Evolutionary conservation across 2,888 invertebrate genomes (phyloP).

Genomic region (Gymnoscelis rufifasciata): DNA sequence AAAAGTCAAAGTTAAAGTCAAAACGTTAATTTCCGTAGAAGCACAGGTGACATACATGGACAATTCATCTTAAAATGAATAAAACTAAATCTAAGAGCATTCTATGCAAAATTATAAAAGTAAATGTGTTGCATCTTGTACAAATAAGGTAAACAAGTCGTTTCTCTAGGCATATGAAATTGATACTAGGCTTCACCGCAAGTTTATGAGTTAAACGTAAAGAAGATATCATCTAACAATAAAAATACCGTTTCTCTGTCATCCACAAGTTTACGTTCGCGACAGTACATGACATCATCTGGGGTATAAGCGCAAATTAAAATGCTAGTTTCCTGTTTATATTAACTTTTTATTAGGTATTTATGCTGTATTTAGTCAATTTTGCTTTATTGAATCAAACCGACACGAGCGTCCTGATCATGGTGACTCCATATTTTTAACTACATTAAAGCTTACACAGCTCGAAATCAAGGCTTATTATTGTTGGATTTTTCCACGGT

Average conservation of each 20-base stretch:
- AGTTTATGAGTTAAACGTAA: conserved; percentile 4
- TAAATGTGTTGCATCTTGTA: no score
- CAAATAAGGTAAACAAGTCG: no score
- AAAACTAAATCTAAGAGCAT: no score
- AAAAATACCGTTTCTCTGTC: conserved; percentile 23
- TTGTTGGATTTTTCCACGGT: no score
- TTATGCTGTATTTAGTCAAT: conserved; percentile 47
- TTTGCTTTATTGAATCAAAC: conserved; percentile 35
- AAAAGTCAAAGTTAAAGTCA: no score
- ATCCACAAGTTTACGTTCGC: conserved; percentile 31
- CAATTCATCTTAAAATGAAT: no score
- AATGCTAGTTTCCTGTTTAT: conserved; percentile 63
- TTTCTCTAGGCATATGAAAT: background rate
- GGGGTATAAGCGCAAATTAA: conserved; percentile 57
- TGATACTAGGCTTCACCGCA: background rate
- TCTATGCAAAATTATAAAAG: no score
- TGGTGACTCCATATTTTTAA: background rate
- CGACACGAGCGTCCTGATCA: background rate
- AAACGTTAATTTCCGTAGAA: no score
- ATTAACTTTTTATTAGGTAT: conserved; percentile 49
- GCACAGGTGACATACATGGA: no score
- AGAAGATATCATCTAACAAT: conserved; percentile 10
- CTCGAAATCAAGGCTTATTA: no score
- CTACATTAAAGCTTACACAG: no score
- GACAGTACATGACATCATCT: conserved; percentile 61